Conservation (phyloP, 2,888 invertebrate species). For the Penaeus monodon region DNA sequence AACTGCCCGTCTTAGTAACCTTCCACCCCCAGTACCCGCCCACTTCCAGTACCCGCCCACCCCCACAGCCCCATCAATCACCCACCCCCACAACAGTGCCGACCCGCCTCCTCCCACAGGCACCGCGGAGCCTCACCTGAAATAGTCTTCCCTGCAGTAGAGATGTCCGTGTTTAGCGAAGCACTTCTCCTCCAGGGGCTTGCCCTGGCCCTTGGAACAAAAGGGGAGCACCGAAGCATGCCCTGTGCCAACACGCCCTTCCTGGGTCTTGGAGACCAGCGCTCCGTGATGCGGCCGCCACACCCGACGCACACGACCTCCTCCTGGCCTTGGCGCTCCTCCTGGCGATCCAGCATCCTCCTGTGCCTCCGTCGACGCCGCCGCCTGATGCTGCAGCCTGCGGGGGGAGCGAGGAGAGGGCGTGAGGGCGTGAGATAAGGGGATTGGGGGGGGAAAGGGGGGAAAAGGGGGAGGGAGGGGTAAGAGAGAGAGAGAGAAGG, state of each 20-base stretch:
- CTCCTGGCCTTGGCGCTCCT: slow-evolving; percentile 31
- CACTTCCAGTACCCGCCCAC: too few species aligned
- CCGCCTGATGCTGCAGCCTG: not conserved
- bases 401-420: not conserved
- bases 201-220: too few species aligned
- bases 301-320: slow-evolving; percentile 74
- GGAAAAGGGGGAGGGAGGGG: not conserved
- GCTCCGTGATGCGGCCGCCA: slow-evolving; percentile 76
- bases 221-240: slow-evolving; percentile 87
- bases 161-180: slow-evolving; percentile 90
- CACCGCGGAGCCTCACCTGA: slow-evolving; percentile 77
- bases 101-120: not conserved
- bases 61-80: too few species aligned
- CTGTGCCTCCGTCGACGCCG: not conserved
- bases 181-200: slow-evolving; percentile 88
- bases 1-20: too few species aligned
- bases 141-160: slow-evolving; percentile 94
- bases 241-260: slow-evolving; percentile 90
- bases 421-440: not conserved
- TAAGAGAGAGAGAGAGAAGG: not conserved
- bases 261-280: slow-evolving; percentile 82
- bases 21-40: too few species aligned
- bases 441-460: not conserved
- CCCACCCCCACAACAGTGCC: too few species aligned
- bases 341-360: slow-evolving; percentile 49